Conservation (phyloP, 1,140 invertebrate genomes). For the Drosophila pseudoananassae region DNA sequence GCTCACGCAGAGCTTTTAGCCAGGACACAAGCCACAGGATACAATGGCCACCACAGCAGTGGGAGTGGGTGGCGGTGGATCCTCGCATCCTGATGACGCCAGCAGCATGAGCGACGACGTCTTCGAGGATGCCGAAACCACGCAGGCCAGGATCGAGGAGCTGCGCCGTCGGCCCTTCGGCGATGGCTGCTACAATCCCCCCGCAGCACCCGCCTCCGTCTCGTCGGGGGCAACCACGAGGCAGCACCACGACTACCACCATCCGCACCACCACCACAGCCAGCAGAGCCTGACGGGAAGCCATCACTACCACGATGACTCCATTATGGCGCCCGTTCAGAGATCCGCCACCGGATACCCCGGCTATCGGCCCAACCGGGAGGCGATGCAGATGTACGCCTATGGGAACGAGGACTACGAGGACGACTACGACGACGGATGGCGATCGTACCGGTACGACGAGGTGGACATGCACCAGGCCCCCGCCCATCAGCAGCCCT, state of each 20-base stretch:
- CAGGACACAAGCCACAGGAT: slow-evolving; percentile 39
- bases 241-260: slow-evolving; percentile 41
- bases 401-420: slow-evolving; percentile 64
- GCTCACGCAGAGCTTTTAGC: slow-evolving; percentile 29
- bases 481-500: slow-evolving; percentile 58
- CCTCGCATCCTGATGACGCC: slow-evolving; percentile 67
- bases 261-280: slow-evolving; percentile 64
- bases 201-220: slow-evolving; percentile 54
- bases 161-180: slow-evolving; percentile 70
- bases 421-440: slow-evolving; percentile 76
- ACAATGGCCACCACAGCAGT: slow-evolving; percentile 28
- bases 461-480: slow-evolving; percentile 77
- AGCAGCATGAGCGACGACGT: slow-evolving; percentile 93
- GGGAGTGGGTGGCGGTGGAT: slow-evolving; percentile 6
- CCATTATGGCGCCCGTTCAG: slow-evolving; percentile 74
- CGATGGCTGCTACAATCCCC: slow-evolving; percentile 75
- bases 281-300: slow-evolving; percentile 75
- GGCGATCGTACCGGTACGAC: slow-evolving; percentile 83
- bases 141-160: slow-evolving; percentile 75
- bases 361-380: slow-evolving; percentile 90
- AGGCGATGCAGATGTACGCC: slow-evolving; percentile 86
- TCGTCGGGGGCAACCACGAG: slow-evolving; percentile 20
- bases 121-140: slow-evolving; percentile 87
- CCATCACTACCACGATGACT: slow-evolving; percentile 76
- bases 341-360: slow-evolving; percentile 90